Evolutionary conservation across 2,113 vertebrate genomes (phyloP), one percentile per base, ranked within the genome.

Genomic region (Gobiocypris rarus): DNA sequence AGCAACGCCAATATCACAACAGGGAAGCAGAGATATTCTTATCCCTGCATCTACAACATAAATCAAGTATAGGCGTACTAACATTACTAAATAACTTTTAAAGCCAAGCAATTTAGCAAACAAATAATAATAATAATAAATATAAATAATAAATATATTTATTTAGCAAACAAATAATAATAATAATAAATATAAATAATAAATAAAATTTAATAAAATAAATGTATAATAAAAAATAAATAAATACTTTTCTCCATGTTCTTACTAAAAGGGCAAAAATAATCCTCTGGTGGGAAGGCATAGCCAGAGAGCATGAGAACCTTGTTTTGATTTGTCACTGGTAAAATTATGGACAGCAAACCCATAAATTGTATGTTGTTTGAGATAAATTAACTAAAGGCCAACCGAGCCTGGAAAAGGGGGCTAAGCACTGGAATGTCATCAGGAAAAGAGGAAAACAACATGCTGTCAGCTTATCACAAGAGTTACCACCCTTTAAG

Each of bases 401-500:
- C 8, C 43, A 63, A 9, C 15, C 26, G 17, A 4, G 24, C 6
- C n/a, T 73, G 43, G 73, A 63, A 82, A 54, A 82, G 19, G 50
- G 9, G 34, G 11, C 28, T 3, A 5, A 48, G 83, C n/a, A 43
- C 19, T 69, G 82, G 67, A 90, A 63, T 63, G 59, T 38, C 69
- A 83, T 75, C 31, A 38, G 61, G 81, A 75, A 79, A 58, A 83
- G 24, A 86, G 78, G 71, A 87, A 89, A 90, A 90, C 88, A 93
- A 92, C 90, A 92, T 81, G 52, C 86, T 80, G 79, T 74, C 24
- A 86, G 84, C 88, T 43, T 63, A 50, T 75, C 4, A 26, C 5
- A 80, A n/a, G 76, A 81, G 90, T 90, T 92, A 89, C 93, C 94
- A 91, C 93, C 93, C 93, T 93, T 70, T 90, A 93, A 90, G 76